Evolutionary conservation across 2,797 vertebrate species (phyloP).

Genomic region (Melanotaenia nigrans): DNA sequence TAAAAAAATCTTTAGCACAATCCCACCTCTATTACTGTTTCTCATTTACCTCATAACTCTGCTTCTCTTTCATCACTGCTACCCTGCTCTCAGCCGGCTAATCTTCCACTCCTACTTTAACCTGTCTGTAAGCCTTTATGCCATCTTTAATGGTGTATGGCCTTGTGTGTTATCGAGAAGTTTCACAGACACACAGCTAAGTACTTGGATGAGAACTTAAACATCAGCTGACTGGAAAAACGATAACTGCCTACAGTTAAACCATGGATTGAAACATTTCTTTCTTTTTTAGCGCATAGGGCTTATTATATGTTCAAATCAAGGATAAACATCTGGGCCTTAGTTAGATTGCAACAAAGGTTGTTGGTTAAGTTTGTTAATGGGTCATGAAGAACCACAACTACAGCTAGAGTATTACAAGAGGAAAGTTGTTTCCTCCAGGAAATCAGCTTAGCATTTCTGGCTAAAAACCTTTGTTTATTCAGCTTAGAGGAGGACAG

Average conservation of each 20-base stretch:
- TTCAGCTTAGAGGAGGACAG: background rate
- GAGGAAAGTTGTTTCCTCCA: background rate
- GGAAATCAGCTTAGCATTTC: background rate
- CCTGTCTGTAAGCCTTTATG: constrained; percentile 43
- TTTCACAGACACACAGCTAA: constrained; percentile 47
- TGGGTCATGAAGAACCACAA: background rate
- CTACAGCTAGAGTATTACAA: background rate
- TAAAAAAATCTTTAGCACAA: constrained; percentile 15
- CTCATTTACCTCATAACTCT: constrained; percentile 7
- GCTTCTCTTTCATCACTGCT: constrained; percentile 15
- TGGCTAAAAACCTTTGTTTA: background rate
- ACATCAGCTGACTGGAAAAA: constrained; percentile 11
- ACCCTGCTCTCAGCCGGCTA: constrained; percentile 39
- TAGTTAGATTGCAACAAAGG: background rate
- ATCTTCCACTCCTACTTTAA: constrained; percentile 28
- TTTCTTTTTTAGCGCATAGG: background rate
- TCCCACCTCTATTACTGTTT: constrained; percentile 41
- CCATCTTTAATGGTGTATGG: constrained; percentile 44
- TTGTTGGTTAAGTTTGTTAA: background rate
- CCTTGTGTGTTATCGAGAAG: constrained; percentile 22
- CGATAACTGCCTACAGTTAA: background rate
- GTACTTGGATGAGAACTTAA: constrained; percentile 2
- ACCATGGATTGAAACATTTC: background rate
- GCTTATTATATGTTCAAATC: constrained; percentile 1
- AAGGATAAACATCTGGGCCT: background rate